Base-by-base conservation (phyloP, 2,888 invertebrate species). In the Campoplex capitator region DNA sequence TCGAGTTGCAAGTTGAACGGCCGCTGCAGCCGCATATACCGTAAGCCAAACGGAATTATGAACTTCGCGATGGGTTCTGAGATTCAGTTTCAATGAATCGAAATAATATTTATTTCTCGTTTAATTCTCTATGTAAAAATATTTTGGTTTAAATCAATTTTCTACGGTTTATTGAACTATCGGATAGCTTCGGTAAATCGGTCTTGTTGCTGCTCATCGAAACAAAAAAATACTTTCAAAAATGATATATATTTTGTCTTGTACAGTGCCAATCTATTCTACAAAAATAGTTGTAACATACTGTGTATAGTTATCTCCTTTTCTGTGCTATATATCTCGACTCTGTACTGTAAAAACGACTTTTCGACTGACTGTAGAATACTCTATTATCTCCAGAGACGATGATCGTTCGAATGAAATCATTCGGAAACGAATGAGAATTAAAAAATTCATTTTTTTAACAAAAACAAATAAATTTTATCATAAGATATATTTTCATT, bases 241-340 rank as follows among this genome's bases (percentile, higher is more conserved):
- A 23, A 23, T 23, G 23, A 0, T 38, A 38, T 38, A 73, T 18
- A 48, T 51, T 38, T 28, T 38, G 81, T 89, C 89, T 90, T 90
- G 90, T 91, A 91, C 81, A 91, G 89, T 88, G 90, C 90, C 71
- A 74, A 67, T 84, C 73, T 82, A 62, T 83, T 73, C 73, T 79
- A 67, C 82, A 48, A 62, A 48, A 62, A 45, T 56, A 67, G 67
- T 74, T 77, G 81, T 67, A 75, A 67, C 45, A 71, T 74, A 79
- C 83, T 88, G 71, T 90, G 84, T 80, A 83, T 54, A 88, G 54
- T 85, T 90, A 90, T 90, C 89, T 88, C 90, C 89, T 91, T 92
- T 91, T 94, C 94, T 94, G 93, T 94, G 94, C 93, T 94, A 92
- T 93, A 92, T 87, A 56, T 78, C 48, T 71, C 45, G 70, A 79